A percentile compares a stretch with the other conserved stretches of the same genome.
phyloP scores from a whole-genome alignment of 2,888 invertebrate species.

The Patella depressa region DNA sequence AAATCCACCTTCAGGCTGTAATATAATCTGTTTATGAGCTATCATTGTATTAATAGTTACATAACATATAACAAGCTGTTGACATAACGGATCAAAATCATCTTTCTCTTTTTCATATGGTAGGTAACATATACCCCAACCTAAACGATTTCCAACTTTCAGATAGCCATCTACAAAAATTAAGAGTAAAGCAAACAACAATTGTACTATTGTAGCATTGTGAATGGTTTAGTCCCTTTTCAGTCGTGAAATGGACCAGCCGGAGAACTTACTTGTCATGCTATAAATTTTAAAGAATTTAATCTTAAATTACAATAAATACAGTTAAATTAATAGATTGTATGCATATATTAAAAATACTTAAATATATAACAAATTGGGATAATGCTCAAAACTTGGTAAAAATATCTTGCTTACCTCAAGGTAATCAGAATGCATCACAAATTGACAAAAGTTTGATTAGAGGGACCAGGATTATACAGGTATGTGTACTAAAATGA shows the following conservation, averaged over 20 bases:
- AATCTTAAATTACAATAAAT: neutral
- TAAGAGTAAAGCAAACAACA: neutral
- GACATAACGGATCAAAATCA: constrained; percentile 55
- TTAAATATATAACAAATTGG: no score
- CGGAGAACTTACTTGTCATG: no score
- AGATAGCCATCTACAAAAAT: constrained; percentile 44
- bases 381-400: no score
- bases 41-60: constrained; percentile 59
- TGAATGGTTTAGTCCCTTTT: neutral
- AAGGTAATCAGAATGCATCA: no score
- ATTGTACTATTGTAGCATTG: neutral
- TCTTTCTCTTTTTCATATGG: constrained; percentile 46
- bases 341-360: neutral
- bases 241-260: neutral
- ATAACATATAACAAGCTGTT: constrained; percentile 65
- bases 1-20: constrained; percentile 68
- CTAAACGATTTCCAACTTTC: constrained; percentile 55
- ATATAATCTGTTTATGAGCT: constrained; percentile 58
- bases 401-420: no score
- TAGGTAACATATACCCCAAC: constrained; percentile 66
- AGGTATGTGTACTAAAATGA: no score
- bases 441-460: no score
- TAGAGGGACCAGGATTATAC: no score
- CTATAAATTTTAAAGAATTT: neutral
- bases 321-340: neutral